phyloP scores from a whole-genome alignment of 2,888 invertebrate species.

The Dione juno region DNA sequence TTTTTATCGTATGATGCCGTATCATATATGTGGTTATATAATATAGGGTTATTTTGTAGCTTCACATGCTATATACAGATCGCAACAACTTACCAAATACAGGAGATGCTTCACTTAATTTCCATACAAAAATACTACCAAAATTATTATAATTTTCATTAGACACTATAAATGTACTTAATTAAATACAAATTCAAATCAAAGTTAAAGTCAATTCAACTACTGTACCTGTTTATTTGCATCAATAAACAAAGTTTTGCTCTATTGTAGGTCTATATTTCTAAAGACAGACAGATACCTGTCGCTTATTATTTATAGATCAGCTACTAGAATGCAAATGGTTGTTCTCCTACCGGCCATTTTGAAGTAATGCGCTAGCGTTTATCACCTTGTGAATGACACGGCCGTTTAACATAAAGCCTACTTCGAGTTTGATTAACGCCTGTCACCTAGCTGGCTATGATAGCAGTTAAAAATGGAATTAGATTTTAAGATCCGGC shows the following conservation, averaged over 20 bases:
- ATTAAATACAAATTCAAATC: neutral
- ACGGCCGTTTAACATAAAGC: constrained; percentile 32
- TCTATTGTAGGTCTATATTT: constrained; percentile 20
- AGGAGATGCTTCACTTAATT: no score
- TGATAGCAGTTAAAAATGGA: neutral
- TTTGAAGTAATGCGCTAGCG: constrained; percentile 44
- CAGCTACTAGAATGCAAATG: constrained; percentile 48
- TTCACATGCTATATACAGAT: no score
- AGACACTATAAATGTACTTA: neutral
- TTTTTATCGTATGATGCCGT: no score
- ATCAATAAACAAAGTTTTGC: constrained; percentile 17
- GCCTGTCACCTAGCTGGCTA: constrained; percentile 33
- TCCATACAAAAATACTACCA: neutral
- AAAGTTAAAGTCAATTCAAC: neutral
- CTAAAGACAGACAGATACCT: constrained; percentile 38
- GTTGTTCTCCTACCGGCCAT: constrained; percentile 36
- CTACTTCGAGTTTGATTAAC: constrained; percentile 38
- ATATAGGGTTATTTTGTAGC: no score
- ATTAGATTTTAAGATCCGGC: no score
- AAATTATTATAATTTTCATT: no score
- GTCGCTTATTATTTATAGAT: constrained; percentile 42
- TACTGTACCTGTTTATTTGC: neutral
- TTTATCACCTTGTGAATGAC: constrained; percentile 45
- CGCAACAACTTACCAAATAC: no score
- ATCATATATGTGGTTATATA: no score